phyloP scores from a whole-genome alignment of 1,140 invertebrate species.

The Cardiocondyla obscurior region DNA sequence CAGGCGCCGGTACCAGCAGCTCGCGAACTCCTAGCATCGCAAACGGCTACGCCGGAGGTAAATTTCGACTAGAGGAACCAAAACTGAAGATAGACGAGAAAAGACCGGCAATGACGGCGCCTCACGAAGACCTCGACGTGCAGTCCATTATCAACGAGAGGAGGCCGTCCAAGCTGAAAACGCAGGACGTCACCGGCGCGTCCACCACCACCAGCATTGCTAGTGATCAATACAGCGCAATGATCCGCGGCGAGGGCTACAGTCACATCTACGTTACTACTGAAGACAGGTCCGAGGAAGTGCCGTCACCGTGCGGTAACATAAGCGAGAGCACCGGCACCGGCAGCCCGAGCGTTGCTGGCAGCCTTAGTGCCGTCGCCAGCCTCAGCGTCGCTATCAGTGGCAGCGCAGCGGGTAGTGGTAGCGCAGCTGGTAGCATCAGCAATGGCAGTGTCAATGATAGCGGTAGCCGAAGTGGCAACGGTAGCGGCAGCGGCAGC shows the following conservation, averaged over 20 bases:
- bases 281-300: constrained; percentile 57
- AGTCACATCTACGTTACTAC: constrained; percentile 69
- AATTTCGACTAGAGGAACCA: constrained; percentile 41
- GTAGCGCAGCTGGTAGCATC: constrained; percentile 4
- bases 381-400: not conserved
- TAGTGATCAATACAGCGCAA: constrained; percentile 52
- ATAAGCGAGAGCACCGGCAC: constrained; percentile 36
- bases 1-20: not conserved
- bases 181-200: not conserved
- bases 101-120: constrained; percentile 45
- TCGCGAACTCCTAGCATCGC: constrained; percentile 46
- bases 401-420: not conserved
- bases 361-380: constrained; percentile 7
- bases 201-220: constrained; percentile 48
- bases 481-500: not conserved
- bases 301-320: constrained; percentile 40
- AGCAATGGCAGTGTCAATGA: constrained; percentile 1
- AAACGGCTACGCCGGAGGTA: constrained; percentile 52
- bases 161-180: constrained; percentile 78
- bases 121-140: constrained; percentile 76
- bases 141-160: constrained; percentile 82
- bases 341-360: constrained; percentile 37
- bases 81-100: constrained; percentile 48
- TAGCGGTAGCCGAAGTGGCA: not conserved
- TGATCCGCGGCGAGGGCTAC: constrained; percentile 47